phyloP scores from a whole-genome alignment of 1,140 invertebrate genomes.

The Gerris buenoi region DNA sequence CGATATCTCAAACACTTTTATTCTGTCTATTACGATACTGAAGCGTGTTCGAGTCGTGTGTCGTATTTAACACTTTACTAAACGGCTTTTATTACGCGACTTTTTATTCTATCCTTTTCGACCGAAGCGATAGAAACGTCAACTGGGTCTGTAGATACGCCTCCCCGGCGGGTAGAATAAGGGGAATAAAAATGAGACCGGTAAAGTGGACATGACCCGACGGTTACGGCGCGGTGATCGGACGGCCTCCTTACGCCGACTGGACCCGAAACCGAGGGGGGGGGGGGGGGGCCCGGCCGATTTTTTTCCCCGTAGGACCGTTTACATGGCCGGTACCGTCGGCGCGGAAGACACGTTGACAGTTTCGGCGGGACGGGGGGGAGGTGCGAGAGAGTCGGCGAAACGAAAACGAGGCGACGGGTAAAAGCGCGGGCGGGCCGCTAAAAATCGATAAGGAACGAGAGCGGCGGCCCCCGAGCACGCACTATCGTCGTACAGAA shows the following conservation, averaged over 20 bases:
- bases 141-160: background rate
- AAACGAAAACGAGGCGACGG: conserved; percentile 1
- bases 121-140: too few relatives aligned
- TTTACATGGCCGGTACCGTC: background rate
- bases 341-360: background rate
- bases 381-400: background rate
- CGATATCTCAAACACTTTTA: too few relatives aligned
- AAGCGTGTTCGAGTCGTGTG: too few relatives aligned
- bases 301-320: background rate
- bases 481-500: background rate
- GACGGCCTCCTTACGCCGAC: conserved; percentile 5
- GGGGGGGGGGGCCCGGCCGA: conserved; percentile 1
- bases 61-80: too few relatives aligned
- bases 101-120: too few relatives aligned
- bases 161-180: background rate
- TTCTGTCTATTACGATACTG: too few relatives aligned
- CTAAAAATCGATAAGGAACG: background rate
- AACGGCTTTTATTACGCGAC: too few relatives aligned
- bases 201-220: background rate
- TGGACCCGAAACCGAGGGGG: background rate
- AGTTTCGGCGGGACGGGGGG: background rate
- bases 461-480: background rate
- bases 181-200: background rate
- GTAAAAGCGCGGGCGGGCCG: background rate
- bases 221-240: background rate